Evolutionary conservation across 2,113 vertebrate genomes (phyloP).

Genomic region (Phrynosoma platyrhinos): DNA sequence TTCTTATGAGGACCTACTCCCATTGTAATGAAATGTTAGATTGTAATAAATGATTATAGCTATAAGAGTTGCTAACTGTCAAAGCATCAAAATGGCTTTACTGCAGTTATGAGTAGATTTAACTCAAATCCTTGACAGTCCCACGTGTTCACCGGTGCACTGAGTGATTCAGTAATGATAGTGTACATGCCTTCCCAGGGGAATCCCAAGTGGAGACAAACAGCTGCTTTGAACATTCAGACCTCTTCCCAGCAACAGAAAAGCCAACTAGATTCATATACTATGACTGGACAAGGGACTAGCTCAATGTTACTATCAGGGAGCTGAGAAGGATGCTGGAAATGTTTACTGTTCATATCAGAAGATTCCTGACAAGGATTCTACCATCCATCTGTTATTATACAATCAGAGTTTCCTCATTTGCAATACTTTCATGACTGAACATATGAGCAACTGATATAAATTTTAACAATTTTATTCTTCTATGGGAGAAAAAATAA

Average conservation of each 20-base stretch:
- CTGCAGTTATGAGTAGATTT: constrained; percentile 70
- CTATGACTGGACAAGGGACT: constrained; percentile 19
- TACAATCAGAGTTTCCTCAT: neutral
- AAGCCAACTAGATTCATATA: constrained; percentile 13
- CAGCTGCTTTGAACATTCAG: constrained; percentile 30
- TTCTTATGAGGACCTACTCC: constrained; percentile 58
- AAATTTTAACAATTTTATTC: no score
- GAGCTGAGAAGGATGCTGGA: rapidly evolving
- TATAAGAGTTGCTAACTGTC: constrained; percentile 70
- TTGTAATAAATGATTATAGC: constrained; percentile 67
- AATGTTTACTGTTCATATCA: neutral
- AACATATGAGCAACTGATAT: neutral
- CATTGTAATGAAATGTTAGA: constrained; percentile 51
- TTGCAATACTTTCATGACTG: constrained; percentile 24
- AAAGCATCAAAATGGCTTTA: constrained; percentile 71
- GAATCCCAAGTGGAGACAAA: constrained; percentile 40
- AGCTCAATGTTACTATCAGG: constrained; percentile 19
- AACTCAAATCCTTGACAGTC: constrained; percentile 63
- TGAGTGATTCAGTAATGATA: constrained; percentile 67
- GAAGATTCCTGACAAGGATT: constrained; percentile 10
- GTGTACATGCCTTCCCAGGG: constrained; percentile 44
- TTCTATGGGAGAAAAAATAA: no score
- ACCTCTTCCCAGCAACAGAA: constrained; percentile 5
- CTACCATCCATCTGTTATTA: neutral
- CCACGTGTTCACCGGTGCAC: constrained; percentile 51